Percentiles rank a stretch among this genome's conserved stretches.
These are phyloP conservation scores for Marmota monax DNA, from an alignment of 2,113 vertebrate species.

Conservation along the genomic window DNA sequence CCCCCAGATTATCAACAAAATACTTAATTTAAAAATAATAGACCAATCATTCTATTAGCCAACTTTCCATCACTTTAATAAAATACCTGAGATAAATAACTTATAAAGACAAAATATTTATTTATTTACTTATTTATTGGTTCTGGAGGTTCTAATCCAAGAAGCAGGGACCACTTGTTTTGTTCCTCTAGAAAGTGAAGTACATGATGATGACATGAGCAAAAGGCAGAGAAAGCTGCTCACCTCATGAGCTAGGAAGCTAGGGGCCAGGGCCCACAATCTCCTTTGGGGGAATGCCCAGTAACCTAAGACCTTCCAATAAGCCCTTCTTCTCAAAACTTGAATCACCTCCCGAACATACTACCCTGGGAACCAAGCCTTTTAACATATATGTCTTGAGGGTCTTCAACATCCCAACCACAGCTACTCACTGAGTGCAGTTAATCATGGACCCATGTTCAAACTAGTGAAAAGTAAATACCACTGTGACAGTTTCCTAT, in stretches of 20 bases:
- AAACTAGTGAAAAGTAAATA: slow-evolving; percentile 12
- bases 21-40: neutral
- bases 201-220: no score
- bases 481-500: slow-evolving; percentile 24
- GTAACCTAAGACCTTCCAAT: neutral
- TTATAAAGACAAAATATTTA: no score
- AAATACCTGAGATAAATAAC: neutral
- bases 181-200: neutral
- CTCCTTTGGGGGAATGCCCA: rapidly evolving
- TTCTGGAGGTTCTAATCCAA: neutral
- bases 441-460: neutral
- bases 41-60: neutral
- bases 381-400: neutral
- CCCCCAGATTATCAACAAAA: neutral
- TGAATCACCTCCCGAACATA: neutral
- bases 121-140: no score
- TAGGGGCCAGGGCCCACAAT: no score
- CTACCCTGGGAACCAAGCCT: neutral
- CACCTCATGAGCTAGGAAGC: neutral
- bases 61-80: neutral
- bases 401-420: neutral
- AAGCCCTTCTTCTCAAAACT: neutral
- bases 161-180: neutral
- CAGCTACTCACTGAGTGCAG: neutral
- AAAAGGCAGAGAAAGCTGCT: neutral